These are phyloP conservation scores for Aplodontia rufa DNA, from an alignment of 2,113 vertebrate species.

Conservation along the genomic window DNA sequence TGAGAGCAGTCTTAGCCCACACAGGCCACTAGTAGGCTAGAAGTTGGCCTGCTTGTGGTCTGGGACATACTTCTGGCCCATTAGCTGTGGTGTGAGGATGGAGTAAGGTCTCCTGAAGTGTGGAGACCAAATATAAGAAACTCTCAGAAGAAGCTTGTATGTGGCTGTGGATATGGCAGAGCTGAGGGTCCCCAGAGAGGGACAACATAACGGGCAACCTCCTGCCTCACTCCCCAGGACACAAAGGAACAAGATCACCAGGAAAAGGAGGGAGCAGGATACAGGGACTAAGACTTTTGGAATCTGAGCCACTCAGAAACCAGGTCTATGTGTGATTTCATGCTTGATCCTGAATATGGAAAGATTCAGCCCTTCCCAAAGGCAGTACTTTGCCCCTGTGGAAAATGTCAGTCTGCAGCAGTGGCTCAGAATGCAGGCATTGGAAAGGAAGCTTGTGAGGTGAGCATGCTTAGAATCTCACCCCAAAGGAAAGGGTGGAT, in stretches of 20 bases:
- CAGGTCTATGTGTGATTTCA: not conserved
- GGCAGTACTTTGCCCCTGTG: not conserved
- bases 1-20: not conserved
- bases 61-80: not conserved
- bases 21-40: not conserved
- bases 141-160: not conserved
- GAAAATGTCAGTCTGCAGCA: not conserved
- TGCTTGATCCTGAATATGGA: not conserved
- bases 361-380: not conserved
- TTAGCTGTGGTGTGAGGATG: not conserved
- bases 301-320: not conserved
- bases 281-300: not conserved
- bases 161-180: not conserved
- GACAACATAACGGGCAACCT: not conserved
- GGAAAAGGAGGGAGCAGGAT: not conserved
- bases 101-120: not conserved
- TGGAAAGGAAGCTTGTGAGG: accelerated
- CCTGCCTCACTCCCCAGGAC: not conserved
- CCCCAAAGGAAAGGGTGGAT: no score
- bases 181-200: not conserved
- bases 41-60: not conserved
- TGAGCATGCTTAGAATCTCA: not conserved
- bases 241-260: not conserved
- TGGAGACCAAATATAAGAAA: not conserved
- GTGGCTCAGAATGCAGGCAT: not conserved